Percentiles rank a stretch among this genome's conserved stretches.
phyloP scores from a whole-genome alignment of 2,888 invertebrate species.

The Lysandra coridon region DNA sequence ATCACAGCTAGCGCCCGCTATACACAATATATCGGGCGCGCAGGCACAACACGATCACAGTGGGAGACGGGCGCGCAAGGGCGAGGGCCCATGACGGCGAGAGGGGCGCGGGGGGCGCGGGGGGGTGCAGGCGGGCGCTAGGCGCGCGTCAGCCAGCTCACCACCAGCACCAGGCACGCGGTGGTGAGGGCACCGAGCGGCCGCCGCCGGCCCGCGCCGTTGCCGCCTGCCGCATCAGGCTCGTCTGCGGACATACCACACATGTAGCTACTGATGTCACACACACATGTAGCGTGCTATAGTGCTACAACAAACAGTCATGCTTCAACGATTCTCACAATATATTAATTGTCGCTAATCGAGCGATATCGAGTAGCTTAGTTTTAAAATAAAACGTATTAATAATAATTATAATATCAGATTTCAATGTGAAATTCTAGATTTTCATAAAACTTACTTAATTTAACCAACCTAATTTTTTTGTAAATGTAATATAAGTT shows the following conservation, averaged over 20 bases:
- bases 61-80: constrained; percentile 62
- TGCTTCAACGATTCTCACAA: constrained; percentile 22
- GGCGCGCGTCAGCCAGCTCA: constrained; percentile 43
- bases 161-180: constrained; percentile 41
- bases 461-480: too few relatives aligned
- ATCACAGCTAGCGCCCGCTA: constrained; percentile 72
- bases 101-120: constrained; percentile 56
- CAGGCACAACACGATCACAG: constrained; percentile 68
- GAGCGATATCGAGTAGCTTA: too few relatives aligned
- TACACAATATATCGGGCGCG: constrained; percentile 71
- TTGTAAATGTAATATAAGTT: too few relatives aligned
- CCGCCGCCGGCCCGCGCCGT: constrained; percentile 43
- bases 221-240: constrained; percentile 49
- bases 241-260: constrained; percentile 43
- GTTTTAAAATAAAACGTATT: too few relatives aligned
- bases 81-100: constrained; percentile 10
- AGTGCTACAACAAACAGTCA: constrained; percentile 25
- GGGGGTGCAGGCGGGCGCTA: constrained; percentile 40
- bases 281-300: constrained; percentile 5
- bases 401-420: too few relatives aligned
- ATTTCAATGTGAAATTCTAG: too few relatives aligned
- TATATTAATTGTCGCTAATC: background rate
- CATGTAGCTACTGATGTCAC: constrained; percentile 26
- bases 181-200: constrained; percentile 41
- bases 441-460: too few relatives aligned